These are phyloP conservation scores for Mythimna lalbum DNA, from an alignment of 2,888 invertebrate genomes.

Conservation along the genomic window DNA sequence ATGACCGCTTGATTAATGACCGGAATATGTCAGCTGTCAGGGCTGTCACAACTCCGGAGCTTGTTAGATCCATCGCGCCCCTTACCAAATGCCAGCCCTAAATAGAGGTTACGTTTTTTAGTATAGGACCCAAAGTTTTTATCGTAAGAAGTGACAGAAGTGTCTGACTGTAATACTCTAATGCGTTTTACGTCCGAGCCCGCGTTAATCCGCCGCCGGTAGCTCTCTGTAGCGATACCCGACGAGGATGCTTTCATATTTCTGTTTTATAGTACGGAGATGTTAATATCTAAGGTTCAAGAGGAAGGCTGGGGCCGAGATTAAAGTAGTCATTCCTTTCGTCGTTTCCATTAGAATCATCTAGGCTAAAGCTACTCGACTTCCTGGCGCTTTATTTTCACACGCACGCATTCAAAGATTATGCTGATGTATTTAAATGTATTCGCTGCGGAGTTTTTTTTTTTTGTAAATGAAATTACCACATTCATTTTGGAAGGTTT, in stretches of 20 bases:
- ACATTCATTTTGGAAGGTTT: constrained; percentile 82
- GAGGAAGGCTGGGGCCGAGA: constrained; percentile 57
- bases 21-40: constrained; percentile 88
- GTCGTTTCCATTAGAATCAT: constrained; percentile 69
- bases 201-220: constrained; percentile 58
- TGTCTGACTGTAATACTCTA: constrained; percentile 77
- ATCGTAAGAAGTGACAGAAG: constrained; percentile 76
- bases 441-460: constrained; percentile 76
- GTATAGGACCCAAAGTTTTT: constrained; percentile 81
- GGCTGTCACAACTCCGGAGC: constrained; percentile 88
- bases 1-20: constrained; percentile 87
- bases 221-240: constrained; percentile 42
- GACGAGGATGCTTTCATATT: constrained; percentile 60
- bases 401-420: constrained; percentile 80
- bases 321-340: constrained; percentile 70
- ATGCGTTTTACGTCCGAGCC: constrained; percentile 70
- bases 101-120: constrained; percentile 84
- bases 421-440: constrained; percentile 87
- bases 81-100: constrained; percentile 80
- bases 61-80: constrained; percentile 87
- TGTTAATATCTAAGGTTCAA: constrained; percentile 59
- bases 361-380: constrained; percentile 67
- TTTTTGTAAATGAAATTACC: constrained; percentile 84
- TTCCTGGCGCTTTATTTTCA: constrained; percentile 75
- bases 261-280: constrained; percentile 48